Conservation (phyloP, 2,113 vertebrate species). For the Corydoras sp. region DNA sequence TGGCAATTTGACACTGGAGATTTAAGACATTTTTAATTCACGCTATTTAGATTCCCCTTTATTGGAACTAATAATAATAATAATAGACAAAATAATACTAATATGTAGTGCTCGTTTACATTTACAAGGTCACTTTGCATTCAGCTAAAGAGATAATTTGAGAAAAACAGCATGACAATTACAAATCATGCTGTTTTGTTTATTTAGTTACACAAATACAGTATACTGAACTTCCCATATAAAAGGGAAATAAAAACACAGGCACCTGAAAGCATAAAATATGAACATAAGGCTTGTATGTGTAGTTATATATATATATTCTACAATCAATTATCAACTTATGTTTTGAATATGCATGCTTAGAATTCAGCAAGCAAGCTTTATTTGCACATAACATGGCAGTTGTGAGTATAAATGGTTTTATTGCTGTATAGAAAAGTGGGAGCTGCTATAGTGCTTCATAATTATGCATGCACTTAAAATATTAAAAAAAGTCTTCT, state of each 20-base stretch:
- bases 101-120: slow-evolving; percentile 8
- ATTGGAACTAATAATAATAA: background rate
- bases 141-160: background rate
- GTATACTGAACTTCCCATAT: background rate
- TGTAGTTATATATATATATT: background rate
- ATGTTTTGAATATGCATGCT: slow-evolving; percentile 8
- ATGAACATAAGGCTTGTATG: background rate
- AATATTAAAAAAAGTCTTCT: too few relatives aligned
- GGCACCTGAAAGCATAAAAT: background rate
- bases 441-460: background rate
- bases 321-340: background rate
- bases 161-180: slow-evolving; percentile 10
- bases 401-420: background rate
- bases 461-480: background rate
- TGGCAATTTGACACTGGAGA: background rate
- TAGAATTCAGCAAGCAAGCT: slow-evolving; percentile 7
- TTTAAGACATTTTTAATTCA: slow-evolving; percentile 7
- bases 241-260: background rate
- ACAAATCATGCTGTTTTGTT: slow-evolving; percentile 37
- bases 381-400: slow-evolving; percentile 10
- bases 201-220: slow-evolving; percentile 10
- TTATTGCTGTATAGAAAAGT: slow-evolving; percentile 7
- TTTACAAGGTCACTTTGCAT: slow-evolving; percentile 6
- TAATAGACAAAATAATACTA: slow-evolving; percentile 3
- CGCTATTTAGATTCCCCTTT: background rate